A percentile compares a stretch with the other conserved stretches of the same genome.
These are phyloP conservation scores for Albula goreensis DNA, from an alignment of 2,113 vertebrate genomes.

Conservation along the genomic window DNA sequence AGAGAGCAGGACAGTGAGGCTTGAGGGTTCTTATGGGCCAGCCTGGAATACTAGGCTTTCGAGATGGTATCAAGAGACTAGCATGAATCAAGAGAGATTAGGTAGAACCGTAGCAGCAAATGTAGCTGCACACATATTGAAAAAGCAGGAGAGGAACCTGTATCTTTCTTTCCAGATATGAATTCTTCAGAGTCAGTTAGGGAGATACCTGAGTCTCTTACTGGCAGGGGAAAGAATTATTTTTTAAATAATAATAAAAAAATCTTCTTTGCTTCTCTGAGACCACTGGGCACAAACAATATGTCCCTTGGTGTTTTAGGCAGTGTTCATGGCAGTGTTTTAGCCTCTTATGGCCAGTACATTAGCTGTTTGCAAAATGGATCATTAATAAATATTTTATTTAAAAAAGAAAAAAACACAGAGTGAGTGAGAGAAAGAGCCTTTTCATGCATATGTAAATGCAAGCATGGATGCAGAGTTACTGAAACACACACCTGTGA, in stretches of 20 bases:
- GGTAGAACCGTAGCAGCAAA: no score
- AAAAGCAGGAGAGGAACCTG: no score
- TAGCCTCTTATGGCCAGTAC: background rate
- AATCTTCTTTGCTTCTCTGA: no score
- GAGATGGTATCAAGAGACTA: no score
- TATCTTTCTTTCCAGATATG: no score
- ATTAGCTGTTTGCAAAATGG: background rate
- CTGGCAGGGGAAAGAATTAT: no score
- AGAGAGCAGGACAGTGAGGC: no score
- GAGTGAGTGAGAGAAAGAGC: background rate
- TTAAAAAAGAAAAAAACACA: slow-evolving; percentile 1
- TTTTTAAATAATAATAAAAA: no score
- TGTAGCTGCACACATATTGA: no score
- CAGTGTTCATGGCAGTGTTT: slow-evolving; percentile 5
- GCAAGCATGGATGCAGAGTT: slow-evolving; percentile 20
- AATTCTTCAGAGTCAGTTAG: background rate
- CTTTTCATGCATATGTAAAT: slow-evolving; percentile 16
- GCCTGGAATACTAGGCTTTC: no score
- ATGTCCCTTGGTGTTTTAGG: background rate
- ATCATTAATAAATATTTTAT: slow-evolving; percentile 5
- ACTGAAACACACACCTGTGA: slow-evolving; percentile 35
- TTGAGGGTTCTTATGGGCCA: no score
- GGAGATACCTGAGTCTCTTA: background rate
- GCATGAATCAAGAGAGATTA: no score
- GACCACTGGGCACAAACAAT: background rate